Evolutionary conservation across 2,888 invertebrate species (phyloP), one percentile per base, ranked within the genome.

Genomic region (Artemia sp.): DNA sequence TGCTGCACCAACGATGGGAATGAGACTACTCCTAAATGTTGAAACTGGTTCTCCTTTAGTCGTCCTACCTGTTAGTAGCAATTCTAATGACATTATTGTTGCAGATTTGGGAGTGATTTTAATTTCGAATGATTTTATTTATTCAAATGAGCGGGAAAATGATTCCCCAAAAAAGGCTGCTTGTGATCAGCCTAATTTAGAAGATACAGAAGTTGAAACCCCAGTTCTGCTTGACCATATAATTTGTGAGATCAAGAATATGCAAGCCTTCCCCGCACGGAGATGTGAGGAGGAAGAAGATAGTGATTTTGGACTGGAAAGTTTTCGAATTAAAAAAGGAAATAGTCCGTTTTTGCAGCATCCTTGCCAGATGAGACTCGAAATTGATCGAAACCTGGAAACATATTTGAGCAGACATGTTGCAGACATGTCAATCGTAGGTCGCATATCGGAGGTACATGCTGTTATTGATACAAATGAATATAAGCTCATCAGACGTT

Each of bases 401-500:
- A 82, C 82, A 2, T 82, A 79, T 70, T 73, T 81, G 66, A 78
- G 80, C 66, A 82, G 80, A 73, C 74, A 75, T 50, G 86, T 88
- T 64, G 87, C 95, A 0, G 91, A 93, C 79, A 85, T 91, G 78
- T 87, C 88, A 75, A 83, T 93, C 14, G 86, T 87, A 72, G 95
- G 93, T 24, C 86, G 86, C 51, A 81, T 96, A 72, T 88, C 92
- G 3, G 90, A 91, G 52, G 83, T 95, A 75, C 87, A 90, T 78
- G 86, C 87, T 72, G 84, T 87, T 67, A 78, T 96, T 71, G 89
- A 92, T 80, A 82, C 89, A 68, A 83, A 85, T 68, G 92, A 94
- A 78, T 95, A 93, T 80, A 87, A 88, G 78, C 80, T 95, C 66
- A 84, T 96, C 69, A 84, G 90, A 72, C 94, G 93, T 19, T 83